These are phyloP conservation scores for Apocheima hispidaria DNA, from an alignment of 2,888 invertebrate genomes.

Conservation along the genomic window DNA sequence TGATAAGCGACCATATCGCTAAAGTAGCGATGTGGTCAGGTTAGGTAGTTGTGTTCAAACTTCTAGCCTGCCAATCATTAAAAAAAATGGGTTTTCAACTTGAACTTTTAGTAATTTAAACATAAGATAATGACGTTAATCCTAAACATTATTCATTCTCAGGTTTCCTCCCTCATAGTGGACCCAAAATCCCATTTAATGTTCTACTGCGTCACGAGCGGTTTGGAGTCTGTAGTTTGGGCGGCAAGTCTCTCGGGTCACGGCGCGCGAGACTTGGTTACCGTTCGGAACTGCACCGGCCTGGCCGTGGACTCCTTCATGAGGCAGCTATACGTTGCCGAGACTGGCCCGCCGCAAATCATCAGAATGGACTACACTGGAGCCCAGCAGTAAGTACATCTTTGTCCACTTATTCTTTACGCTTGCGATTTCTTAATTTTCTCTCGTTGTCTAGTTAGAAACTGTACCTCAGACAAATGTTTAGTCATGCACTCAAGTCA, in stretches of 20 bases:
- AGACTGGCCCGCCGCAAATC: constrained; percentile 81
- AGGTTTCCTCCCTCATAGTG: constrained; percentile 87
- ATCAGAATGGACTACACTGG: constrained; percentile 74
- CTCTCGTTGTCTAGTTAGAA: no score
- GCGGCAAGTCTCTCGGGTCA: constrained; percentile 84
- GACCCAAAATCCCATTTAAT: constrained; percentile 87
- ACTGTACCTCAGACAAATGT: no score
- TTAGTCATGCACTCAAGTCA: background rate
- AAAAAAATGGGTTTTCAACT: no score
- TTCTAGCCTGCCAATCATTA: no score
- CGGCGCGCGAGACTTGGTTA: constrained; percentile 68
- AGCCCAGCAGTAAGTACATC: constrained; percentile 56
- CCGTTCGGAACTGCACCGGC: constrained; percentile 71
- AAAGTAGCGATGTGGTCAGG: no score
- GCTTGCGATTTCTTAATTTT: no score
- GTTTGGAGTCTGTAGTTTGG: constrained; percentile 80
- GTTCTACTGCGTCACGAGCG: constrained; percentile 85
- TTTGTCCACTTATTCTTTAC: no score
- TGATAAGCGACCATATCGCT: no score
- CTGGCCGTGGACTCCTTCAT: constrained; percentile 79
- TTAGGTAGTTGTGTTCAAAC: no score
- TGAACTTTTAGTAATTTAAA: no score
- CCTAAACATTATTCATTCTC: constrained; percentile 33
- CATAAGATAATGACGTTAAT: no score
- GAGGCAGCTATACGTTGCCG: constrained; percentile 91